Evolutionary conservation across 2,797 vertebrate genomes (phyloP).

Genomic region (Rhynchotus rufescens): DNA sequence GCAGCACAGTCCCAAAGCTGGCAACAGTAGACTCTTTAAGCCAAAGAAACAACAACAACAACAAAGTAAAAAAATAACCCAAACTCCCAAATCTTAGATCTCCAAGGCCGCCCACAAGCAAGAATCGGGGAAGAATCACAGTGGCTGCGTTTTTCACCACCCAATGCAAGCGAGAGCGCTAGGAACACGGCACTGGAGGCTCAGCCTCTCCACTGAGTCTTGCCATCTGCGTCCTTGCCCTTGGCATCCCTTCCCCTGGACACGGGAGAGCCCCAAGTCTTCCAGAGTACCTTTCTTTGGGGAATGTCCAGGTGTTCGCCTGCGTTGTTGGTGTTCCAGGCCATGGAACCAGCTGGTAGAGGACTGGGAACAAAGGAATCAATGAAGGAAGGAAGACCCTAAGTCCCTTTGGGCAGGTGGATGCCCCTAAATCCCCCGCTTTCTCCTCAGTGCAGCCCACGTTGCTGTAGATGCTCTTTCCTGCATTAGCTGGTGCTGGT

Average conservation of each 20-base stretch:
- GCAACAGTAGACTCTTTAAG: background rate
- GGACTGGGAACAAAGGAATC: background rate
- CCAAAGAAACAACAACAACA: background rate
- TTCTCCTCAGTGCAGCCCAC: background rate
- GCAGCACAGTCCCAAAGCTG: background rate
- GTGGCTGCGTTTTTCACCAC: background rate
- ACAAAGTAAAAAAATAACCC: too few species aligned
- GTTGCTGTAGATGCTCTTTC: conserved; percentile 18
- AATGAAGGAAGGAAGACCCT: too few species aligned
- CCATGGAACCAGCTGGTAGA: background rate
- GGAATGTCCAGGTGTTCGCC: background rate
- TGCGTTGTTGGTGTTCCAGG: background rate
- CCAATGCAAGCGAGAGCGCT: background rate
- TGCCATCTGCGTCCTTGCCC: background rate
- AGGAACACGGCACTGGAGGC: background rate
- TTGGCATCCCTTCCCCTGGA: background rate
- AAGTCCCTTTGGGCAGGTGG: background rate
- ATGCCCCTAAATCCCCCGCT: background rate
- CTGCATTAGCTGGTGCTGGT: background rate
- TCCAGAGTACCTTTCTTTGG: rapidly evolving
- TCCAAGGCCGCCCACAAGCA: background rate
- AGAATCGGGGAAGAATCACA: background rate
- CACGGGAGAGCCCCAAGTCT: background rate
- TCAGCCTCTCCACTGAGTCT: background rate
- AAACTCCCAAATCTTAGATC: background rate